phyloP scores from a whole-genome alignment of 1,140 invertebrate genomes.

The Lasioglossum baleicum region DNA sequence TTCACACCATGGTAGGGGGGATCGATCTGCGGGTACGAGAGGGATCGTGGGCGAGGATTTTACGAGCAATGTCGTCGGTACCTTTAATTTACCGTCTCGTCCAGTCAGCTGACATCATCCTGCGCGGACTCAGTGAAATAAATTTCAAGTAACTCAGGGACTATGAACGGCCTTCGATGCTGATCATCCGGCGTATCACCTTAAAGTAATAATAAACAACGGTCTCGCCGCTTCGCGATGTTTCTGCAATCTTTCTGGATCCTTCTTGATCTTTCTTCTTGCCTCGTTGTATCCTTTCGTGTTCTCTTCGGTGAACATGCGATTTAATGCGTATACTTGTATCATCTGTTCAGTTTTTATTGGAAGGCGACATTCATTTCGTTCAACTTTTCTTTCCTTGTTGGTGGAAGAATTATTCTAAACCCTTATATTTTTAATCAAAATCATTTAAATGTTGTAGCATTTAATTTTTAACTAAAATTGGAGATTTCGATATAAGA shows the following conservation, averaged over 20 bases:
- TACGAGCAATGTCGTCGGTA: conserved; percentile 32
- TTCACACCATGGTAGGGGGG: background rate
- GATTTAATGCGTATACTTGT: background rate
- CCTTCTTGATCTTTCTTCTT: background rate
- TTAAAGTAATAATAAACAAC: conserved; percentile 14
- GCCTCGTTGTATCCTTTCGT: background rate
- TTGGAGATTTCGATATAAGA: too few relatives aligned
- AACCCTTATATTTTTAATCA: too few relatives aligned
- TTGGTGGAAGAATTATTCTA: too few relatives aligned
- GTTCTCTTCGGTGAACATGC: background rate
- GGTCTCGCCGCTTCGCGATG: background rate
- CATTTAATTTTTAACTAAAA: too few relatives aligned
- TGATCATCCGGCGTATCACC: background rate
- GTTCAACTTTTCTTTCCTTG: too few relatives aligned
- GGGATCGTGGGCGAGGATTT: conserved; percentile 19
- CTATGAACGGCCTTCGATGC: conserved; percentile 8
- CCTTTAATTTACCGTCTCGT: conserved; percentile 33
- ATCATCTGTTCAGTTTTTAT: too few relatives aligned
- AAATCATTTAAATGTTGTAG: too few relatives aligned
- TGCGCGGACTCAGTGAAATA: conserved; percentile 9
- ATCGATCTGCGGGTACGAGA: conserved; percentile 27
- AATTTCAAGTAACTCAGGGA: conserved; percentile 37
- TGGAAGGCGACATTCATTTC: too few relatives aligned
- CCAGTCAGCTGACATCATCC: conserved; percentile 14
- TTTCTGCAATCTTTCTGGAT: background rate